Conservation (phyloP, 2,797 vertebrate species). For the Microhierax caerulescens region DNA sequence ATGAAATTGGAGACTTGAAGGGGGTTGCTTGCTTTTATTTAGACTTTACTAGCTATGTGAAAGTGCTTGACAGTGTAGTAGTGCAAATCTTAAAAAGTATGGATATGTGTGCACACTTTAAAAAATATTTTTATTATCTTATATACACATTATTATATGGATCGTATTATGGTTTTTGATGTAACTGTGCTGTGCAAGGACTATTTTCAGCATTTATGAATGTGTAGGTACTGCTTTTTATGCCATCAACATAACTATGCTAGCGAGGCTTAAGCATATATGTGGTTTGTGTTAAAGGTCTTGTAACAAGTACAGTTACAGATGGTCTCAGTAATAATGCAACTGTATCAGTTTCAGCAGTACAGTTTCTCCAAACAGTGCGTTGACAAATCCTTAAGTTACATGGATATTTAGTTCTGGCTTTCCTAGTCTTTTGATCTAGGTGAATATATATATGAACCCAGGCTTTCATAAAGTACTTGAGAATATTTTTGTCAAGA, state of each 20-base stretch:
- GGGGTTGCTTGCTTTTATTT: background rate
- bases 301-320: background rate
- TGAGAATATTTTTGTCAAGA: background rate
- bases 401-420: background rate
- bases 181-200: background rate
- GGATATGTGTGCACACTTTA: background rate
- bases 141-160: rapidly evolving
- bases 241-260: background rate
- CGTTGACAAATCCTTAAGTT: background rate
- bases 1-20: background rate
- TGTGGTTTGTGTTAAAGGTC: background rate
- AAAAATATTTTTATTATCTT: background rate
- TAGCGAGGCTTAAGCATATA: background rate
- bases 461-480: background rate
- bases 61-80: background rate
- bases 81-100: background rate
- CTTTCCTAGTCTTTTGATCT: background rate
- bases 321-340: background rate
- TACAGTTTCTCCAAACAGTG: background rate
- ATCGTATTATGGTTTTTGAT: background rate
- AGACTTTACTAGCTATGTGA: background rate
- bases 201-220: background rate
- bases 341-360: background rate
- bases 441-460: background rate
- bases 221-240: background rate